Evolutionary conservation across 2,888 invertebrate genomes (phyloP).

Genomic region (Molorchus minor): DNA sequence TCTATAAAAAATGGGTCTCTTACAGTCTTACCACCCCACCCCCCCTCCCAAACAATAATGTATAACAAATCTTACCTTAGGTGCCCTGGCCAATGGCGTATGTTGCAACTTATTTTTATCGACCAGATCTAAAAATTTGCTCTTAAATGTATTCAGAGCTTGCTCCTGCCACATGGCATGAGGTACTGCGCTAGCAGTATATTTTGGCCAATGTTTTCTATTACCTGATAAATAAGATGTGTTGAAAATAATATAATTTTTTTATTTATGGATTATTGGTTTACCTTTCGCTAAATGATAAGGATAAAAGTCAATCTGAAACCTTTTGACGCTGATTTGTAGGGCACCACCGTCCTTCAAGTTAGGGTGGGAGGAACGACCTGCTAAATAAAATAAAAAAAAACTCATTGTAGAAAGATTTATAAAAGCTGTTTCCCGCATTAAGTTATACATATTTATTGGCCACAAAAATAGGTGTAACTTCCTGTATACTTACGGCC

Average conservation of each 20-base stretch:
- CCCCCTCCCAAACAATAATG: neutral
- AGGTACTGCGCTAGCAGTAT: conserved; percentile 80
- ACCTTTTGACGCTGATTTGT: conserved; percentile 87
- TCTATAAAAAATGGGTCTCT: neutral
- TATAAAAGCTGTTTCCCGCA: conserved; percentile 23
- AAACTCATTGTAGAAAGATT: conserved; percentile 21
- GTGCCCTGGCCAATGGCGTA: conserved; percentile 62
- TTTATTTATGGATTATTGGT: neutral
- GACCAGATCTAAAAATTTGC: conserved; percentile 77
- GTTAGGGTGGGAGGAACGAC: conserved; percentile 84
- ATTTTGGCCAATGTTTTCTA: conserved; percentile 89
- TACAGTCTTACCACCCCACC: neutral
- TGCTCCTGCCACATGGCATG: conserved; percentile 89
- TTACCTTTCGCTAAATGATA: conserved; percentile 88
- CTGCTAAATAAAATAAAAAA: conserved; percentile 66
- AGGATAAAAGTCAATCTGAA: conserved; percentile 94
- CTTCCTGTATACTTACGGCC: conserved; percentile 76
- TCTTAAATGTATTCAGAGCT: conserved; percentile 81
- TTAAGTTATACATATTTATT: no score
- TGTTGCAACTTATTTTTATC: conserved; percentile 69
- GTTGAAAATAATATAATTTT: conserved; percentile 4
- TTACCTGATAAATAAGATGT: no score
- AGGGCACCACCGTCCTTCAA: conserved; percentile 91
- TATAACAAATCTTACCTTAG: conserved; percentile 38
- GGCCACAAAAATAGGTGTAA: neutral